Evolutionary conservation across 2,113 vertebrate genomes (phyloP), one percentile per base, ranked within the genome.

Genomic region (Dromiciops gliroides): DNA sequence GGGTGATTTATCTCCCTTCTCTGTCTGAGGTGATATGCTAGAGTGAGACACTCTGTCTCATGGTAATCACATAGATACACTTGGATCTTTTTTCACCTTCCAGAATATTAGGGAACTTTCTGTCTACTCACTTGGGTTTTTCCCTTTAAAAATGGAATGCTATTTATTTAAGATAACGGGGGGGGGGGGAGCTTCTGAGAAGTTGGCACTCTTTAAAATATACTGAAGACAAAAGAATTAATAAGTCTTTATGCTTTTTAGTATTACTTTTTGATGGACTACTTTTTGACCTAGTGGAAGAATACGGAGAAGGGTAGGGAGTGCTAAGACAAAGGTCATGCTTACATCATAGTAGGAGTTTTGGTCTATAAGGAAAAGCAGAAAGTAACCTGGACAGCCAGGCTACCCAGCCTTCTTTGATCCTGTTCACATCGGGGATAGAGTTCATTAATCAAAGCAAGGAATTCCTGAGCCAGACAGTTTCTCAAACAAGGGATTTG

Each of bases 1-100:
- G 11, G 48, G 1, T 96, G 94, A 94, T 67, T 28, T 92, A 60
- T 90, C 95, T 93, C 51, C 75, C 24, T 93, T 89, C 92, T 93
- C 92, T 53, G 22, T 67, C 95, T 49, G 51, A 2, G 14, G 48
- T 23, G 8, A 60, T 94, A 56, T 89, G 92, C 91, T 9, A 19
- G 3, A n/a, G n/a, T n/a, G n/a, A n/a, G n/a, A n/a, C n/a, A n/a
- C n/a, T n/a, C n/a, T n/a, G 28, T 23, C 16, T 1, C 9, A 94
- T 8, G 90, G 23, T 91, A 37, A 91, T 12, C 94, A 60, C 44
- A 37, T 31, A 11, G 37, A n/a, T n/a, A 75, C 1, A 19, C 14
- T 75, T n/a, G 60, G 56, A 67, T 67, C 60, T n/a, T 75, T n/a
- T 75, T 75, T 75, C 60, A 75, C 37, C 37, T n/a, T 75, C 60